A percentile compares a stretch with the other conserved stretches of the same genome.
Conservation (phyloP, 2,113 vertebrate genomes). For the Peromyscus maniculatus region DNA sequence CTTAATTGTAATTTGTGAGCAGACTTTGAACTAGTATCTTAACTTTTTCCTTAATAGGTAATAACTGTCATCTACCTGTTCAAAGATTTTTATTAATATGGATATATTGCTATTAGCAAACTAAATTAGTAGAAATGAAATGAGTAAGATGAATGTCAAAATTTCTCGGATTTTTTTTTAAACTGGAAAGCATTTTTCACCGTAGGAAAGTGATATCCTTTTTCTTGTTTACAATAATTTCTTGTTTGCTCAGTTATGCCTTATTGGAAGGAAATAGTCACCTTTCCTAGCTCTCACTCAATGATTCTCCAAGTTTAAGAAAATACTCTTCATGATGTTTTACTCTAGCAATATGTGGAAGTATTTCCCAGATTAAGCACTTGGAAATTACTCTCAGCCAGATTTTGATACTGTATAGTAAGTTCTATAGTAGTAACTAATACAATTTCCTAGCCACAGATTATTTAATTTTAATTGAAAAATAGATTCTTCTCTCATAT, state of each 20-base stretch:
- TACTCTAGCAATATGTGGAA: neutral
- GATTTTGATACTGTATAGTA: neutral
- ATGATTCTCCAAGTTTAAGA: neutral
- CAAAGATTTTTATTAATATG: constrained; percentile 82
- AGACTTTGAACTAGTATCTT: constrained; percentile 67
- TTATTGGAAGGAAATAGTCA: neutral
- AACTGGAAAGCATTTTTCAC: neutral
- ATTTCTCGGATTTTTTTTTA: constrained; percentile 56
- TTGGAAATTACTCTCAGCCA: neutral
- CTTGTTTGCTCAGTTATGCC: neutral
- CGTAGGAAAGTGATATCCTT: neutral
- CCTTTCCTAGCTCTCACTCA: neutral
- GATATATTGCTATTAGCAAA: constrained; percentile 69
- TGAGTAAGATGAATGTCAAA: constrained; percentile 76
- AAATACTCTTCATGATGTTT: too few relatives aligned
- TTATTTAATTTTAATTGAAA: neutral
- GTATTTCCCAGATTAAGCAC: neutral
- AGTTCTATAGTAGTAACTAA: neutral
- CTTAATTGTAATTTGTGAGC: constrained; percentile 68
- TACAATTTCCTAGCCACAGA: neutral
- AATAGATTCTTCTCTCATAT: neutral
- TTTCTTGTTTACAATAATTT: neutral
- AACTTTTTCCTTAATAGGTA: constrained; percentile 58
- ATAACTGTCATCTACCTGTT: constrained; percentile 73
- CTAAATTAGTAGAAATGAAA: constrained; percentile 75